phyloP scores from a whole-genome alignment of 2,888 invertebrate genomes.

The Flexamia atlantica region DNA sequence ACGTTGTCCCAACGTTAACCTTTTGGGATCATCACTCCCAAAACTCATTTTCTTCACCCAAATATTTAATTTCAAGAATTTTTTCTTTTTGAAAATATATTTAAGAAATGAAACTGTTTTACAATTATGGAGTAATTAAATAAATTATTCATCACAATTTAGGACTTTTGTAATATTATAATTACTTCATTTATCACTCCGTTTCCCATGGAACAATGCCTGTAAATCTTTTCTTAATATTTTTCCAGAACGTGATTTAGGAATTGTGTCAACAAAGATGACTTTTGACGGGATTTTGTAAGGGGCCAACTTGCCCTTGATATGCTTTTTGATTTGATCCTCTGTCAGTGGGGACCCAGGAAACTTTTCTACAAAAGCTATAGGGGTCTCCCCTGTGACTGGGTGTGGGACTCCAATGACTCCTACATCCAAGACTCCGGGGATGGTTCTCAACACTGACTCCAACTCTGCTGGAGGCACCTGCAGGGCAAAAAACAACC shows the following conservation, averaged over 20 bases:
- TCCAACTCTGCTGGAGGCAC: constrained; percentile 93
- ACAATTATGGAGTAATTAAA: no score
- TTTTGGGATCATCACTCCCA: no score
- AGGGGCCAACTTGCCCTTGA: constrained; percentile 78
- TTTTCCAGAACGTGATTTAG: constrained; percentile 87
- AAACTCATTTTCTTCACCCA: no score
- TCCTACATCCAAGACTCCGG: constrained; percentile 87
- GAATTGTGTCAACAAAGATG: constrained; percentile 82
- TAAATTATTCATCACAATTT: no score
- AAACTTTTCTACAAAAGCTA: constrained; percentile 84
- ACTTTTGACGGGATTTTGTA: constrained; percentile 88
- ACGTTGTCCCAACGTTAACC: no score
- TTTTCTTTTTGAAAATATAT: no score
- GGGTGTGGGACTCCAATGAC: constrained; percentile 88
- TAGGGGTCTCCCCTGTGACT: constrained; percentile 85
- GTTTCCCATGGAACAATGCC: no score
- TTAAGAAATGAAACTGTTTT: no score
- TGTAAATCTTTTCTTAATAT: constrained; percentile 84
- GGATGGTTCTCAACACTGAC: constrained; percentile 84
- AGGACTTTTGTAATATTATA: no score
- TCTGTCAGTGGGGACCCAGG: constrained; percentile 77
- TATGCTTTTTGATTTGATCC: constrained; percentile 77
- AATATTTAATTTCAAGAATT: no score
- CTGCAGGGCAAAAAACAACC: constrained; percentile 74
- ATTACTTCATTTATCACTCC: no score